Percentiles rank a stretch among this genome's conserved stretches.
Evolutionary conservation across 1,140 invertebrate species (phyloP).

Genomic region (Drusus annulatus): DNA sequence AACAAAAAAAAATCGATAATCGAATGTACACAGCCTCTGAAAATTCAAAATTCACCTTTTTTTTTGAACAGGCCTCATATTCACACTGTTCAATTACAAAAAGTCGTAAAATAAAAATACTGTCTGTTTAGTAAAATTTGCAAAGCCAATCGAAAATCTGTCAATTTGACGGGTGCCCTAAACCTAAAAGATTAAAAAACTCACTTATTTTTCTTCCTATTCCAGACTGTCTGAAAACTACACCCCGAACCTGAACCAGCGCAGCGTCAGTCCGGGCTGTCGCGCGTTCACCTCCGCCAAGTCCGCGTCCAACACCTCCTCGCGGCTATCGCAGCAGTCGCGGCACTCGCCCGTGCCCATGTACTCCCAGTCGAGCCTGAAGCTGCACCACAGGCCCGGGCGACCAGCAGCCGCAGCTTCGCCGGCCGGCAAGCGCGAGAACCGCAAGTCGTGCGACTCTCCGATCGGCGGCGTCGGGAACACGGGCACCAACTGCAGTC

Average conservation of each 20-base stretch:
- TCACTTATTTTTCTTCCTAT: too few relatives aligned
- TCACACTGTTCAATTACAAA: too few relatives aligned
- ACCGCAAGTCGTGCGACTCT: background rate
- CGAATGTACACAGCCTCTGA: too few relatives aligned
- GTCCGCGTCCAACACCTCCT: background rate
- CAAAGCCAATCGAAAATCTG: too few relatives aligned
- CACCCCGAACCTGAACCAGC: conserved; percentile 27
- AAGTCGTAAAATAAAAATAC: too few relatives aligned
- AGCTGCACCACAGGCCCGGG: conserved; percentile 18
- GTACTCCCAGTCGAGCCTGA: conserved; percentile 1
- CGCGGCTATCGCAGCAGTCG: conserved; percentile 18
- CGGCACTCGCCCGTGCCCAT: conserved; percentile 3
- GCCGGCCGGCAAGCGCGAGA: background rate
- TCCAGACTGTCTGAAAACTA: conserved; percentile 34
- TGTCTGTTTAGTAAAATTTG: too few relatives aligned
- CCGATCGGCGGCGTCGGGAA: conserved; percentile 26
- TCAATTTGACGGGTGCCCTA: too few relatives aligned
- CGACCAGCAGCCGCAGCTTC: conserved; percentile 15
- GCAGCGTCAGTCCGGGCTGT: conserved; percentile 49
- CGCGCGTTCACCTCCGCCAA: conserved; percentile 13
- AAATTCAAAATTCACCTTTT: too few relatives aligned
- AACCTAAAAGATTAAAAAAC: too few relatives aligned
- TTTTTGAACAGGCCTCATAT: too few relatives aligned
- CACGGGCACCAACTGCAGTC: conserved; percentile 12
- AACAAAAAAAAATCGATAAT: too few relatives aligned